Percentiles rank a stretch among this genome's conserved stretches.
Evolutionary conservation across 2,888 invertebrate species (phyloP).

Genomic region (Mimachlamys varia): DNA sequence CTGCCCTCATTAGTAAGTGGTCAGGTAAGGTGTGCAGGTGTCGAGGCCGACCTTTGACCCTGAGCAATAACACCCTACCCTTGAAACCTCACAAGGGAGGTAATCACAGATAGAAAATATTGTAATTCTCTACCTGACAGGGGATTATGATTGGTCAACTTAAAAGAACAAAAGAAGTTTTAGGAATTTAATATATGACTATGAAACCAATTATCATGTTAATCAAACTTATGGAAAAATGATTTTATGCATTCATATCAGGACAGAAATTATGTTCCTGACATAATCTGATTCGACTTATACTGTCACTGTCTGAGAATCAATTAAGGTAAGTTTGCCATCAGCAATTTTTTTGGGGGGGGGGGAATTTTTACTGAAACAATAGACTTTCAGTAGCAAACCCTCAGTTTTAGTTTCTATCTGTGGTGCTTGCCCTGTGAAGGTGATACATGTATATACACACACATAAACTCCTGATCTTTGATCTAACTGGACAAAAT

Average conservation of each 20-base stretch:
- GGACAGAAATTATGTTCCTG: background rate
- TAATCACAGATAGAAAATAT: conserved; percentile 2
- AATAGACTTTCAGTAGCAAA: no score
- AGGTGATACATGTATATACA: background rate
- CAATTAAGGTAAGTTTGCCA: no score
- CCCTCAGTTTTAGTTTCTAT: background rate
- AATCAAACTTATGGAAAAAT: background rate
- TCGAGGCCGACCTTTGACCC: conserved; percentile 5
- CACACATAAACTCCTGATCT: background rate
- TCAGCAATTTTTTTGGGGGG: no score
- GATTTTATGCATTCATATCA: background rate
- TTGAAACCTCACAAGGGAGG: background rate
- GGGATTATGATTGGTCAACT: background rate
- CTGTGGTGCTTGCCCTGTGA: background rate
- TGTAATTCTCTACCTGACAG: background rate
- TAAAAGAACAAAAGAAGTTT: background rate
- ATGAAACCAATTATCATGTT: background rate
- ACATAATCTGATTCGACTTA: no score
- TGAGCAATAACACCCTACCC: conserved; percentile 27
- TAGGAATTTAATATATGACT: background rate
- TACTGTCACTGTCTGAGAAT: no score
- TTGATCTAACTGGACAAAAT: background rate
- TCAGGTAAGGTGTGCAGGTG: conserved; percentile 30
- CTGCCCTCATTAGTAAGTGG: conserved; percentile 25
- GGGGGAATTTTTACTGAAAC: no score